phyloP scores from a whole-genome alignment of 2,113 vertebrate species.

The Anoplopoma fimbria region DNA sequence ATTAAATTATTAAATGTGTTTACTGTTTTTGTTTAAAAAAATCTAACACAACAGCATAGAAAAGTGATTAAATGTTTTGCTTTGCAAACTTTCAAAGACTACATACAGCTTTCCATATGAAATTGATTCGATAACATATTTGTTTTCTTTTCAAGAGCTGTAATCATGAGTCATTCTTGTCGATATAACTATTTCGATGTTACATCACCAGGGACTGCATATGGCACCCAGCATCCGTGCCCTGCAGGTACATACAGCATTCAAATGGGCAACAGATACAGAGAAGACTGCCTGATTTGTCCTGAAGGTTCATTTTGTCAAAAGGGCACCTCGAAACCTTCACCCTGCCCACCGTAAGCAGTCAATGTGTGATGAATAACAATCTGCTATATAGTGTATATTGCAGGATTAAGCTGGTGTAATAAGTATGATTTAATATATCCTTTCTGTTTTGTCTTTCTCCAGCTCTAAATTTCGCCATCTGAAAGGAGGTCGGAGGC shows the following conservation, averaged over 20 bases:
- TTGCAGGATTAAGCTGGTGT: slow-evolving; percentile 10
- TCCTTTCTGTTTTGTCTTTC: slow-evolving; percentile 25
- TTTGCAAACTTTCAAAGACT: neutral
- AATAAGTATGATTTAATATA: slow-evolving; percentile 17
- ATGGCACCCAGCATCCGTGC: slow-evolving; percentile 88
- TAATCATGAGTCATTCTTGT: slow-evolving; percentile 43
- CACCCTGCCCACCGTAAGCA: slow-evolving; percentile 87
- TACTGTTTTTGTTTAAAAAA: neutral
- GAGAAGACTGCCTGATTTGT: slow-evolving; percentile 86
- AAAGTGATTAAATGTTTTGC: neutral
- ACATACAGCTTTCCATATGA: slow-evolving; percentile 4
- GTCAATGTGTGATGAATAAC: neutral
- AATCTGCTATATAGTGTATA: neutral
- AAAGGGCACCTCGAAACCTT: slow-evolving; percentile 87
- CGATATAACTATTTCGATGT: slow-evolving; percentile 48
- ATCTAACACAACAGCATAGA: neutral
- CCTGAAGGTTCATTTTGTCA: slow-evolving; percentile 88
- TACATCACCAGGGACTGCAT: slow-evolving; percentile 79
- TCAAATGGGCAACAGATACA: slow-evolving; percentile 81
- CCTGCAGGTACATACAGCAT: slow-evolving; percentile 87
- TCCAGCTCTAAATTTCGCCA: slow-evolving; percentile 84
- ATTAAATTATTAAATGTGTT: neutral
- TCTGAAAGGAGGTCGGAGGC: slow-evolving; percentile 78
- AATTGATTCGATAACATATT: neutral
- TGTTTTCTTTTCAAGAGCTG: slow-evolving; percentile 6